phyloP scores from a whole-genome alignment of 2,797 vertebrate genomes.

The Brachyalestes nurse region DNA sequence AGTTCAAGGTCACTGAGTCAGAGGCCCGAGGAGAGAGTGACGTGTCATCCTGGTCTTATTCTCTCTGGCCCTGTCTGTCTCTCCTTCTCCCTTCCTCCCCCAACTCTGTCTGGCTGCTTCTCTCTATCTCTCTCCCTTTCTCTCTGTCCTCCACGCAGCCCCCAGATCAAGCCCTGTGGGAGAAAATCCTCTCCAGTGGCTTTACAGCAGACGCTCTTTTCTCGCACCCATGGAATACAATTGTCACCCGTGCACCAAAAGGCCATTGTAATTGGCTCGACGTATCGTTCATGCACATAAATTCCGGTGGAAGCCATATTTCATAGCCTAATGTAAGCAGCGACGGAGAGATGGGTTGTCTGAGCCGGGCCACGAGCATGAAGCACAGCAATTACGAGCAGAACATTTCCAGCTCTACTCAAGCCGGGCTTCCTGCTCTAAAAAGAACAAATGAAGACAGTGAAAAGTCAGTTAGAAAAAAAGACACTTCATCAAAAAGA shows the following conservation, averaged over 20 bases:
- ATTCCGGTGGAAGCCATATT: conserved; percentile 53
- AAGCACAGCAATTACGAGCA: conserved; percentile 45
- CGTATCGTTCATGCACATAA: conserved; percentile 56
- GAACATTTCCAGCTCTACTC: conserved; percentile 34
- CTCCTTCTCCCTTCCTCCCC: conserved; percentile 7
- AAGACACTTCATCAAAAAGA: conserved; percentile 58
- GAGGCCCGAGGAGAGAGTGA: conserved; percentile 59
- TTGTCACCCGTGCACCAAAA: conserved; percentile 58
- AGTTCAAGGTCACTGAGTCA: conserved; percentile 63
- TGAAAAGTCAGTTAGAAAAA: conserved; percentile 50
- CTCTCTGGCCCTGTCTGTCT: conserved; percentile 30
- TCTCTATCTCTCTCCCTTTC: conserved; percentile 2
- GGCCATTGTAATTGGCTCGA: conserved; percentile 60
- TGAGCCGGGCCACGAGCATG: conserved; percentile 11
- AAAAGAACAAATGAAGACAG: conserved; percentile 39
- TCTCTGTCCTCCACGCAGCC: conserved; percentile 65
- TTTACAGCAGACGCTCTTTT: conserved; percentile 49
- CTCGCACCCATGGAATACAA: conserved; percentile 51
- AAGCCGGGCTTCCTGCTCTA: conserved; percentile 21
- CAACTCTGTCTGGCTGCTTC: conserved; percentile 32
- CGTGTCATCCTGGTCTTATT: conserved; percentile 41
- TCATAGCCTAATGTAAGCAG: conserved; percentile 35
- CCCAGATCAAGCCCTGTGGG: conserved; percentile 62
- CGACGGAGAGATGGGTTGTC: conserved; percentile 34
- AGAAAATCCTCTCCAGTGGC: conserved; percentile 54